Evolutionary conservation across 2,888 invertebrate species (phyloP).

Genomic region (Clivina fossor): DNA sequence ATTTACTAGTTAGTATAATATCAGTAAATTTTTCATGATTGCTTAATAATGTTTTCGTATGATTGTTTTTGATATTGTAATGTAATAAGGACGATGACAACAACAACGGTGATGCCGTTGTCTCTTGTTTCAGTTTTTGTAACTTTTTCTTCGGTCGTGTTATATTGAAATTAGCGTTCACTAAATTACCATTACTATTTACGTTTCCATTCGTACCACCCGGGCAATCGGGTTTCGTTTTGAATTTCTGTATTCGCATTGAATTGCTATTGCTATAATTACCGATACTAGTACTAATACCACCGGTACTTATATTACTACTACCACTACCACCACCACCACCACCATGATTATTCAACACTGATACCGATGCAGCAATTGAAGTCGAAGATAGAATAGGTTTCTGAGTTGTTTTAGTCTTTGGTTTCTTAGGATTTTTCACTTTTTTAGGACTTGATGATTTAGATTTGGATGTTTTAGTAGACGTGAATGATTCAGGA

Average conservation of each 20-base stretch:
- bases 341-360: neutral
- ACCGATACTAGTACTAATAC: too few relatives aligned
- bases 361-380: slow-evolving; percentile 17
- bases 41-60: slow-evolving; percentile 16
- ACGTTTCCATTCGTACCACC: slow-evolving; percentile 13
- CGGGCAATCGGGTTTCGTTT: slow-evolving; percentile 18
- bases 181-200: slow-evolving; percentile 8
- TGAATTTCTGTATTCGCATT: slow-evolving; percentile 19
- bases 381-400: slow-evolving; percentile 57
- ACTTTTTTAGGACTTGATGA: slow-evolving; percentile 56
- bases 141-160: slow-evolving; percentile 33
- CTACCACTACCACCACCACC: too few relatives aligned
- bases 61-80: slow-evolving; percentile 14
- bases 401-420: slow-evolving; percentile 57
- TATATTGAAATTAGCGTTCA: neutral
- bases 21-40: slow-evolving; percentile 26
- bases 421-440: slow-evolving; percentile 60
- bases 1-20: slow-evolving; percentile 24
- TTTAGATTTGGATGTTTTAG: slow-evolving; percentile 41
- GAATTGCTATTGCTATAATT: slow-evolving; percentile 1
- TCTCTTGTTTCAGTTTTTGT: slow-evolving; percentile 35
- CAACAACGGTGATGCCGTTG: slow-evolving; percentile 19
- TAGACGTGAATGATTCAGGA: slow-evolving; percentile 40
- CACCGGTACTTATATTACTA: slow-evolving; percentile 6
- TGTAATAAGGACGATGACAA: slow-evolving; percentile 16